phyloP scores from a whole-genome alignment of 2,113 vertebrate genomes.

The Scytalopus superciliaris region DNA sequence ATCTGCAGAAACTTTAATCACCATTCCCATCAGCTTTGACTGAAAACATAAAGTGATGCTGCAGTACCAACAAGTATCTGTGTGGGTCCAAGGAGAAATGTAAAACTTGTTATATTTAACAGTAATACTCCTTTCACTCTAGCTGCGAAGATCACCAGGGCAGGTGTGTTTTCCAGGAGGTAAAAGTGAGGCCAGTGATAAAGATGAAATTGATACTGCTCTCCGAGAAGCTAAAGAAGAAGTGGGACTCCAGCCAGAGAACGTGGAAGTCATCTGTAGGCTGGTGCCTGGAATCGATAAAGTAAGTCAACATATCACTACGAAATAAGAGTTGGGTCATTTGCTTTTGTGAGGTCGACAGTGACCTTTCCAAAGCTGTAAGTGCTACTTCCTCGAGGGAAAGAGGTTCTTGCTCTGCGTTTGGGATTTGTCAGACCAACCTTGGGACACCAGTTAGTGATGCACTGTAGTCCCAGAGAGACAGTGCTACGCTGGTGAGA shows the following conservation, averaged over 20 bases:
- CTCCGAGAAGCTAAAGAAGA: conserved; percentile 91
- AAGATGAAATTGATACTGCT: conserved; percentile 85
- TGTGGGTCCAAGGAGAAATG: not conserved
- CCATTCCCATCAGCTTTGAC: not conserved
- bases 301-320: conserved; percentile 47
- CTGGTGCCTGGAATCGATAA: conserved; percentile 78
- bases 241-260: conserved; percentile 80
- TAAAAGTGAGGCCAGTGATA: conserved; percentile 81
- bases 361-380: not conserved
- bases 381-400: not conserved
- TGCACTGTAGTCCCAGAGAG: not conserved
- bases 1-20: not conserved
- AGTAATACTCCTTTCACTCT: not conserved
- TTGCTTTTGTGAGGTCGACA: not conserved
- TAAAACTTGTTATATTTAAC: not conserved
- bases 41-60: not conserved
- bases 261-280: conserved; percentile 84
- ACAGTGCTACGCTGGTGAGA: accelerated
- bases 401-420: not conserved
- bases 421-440: not conserved
- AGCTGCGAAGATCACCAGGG: conserved; percentile 86
- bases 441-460: not conserved
- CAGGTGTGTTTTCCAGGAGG: conserved; percentile 95
- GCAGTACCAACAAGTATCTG: not conserved
- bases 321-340: not conserved